These are phyloP conservation scores for Stichodactyla mertensii DNA, from an alignment of 64 coral and sea anemone species.

Conservation along the genomic window DNA sequence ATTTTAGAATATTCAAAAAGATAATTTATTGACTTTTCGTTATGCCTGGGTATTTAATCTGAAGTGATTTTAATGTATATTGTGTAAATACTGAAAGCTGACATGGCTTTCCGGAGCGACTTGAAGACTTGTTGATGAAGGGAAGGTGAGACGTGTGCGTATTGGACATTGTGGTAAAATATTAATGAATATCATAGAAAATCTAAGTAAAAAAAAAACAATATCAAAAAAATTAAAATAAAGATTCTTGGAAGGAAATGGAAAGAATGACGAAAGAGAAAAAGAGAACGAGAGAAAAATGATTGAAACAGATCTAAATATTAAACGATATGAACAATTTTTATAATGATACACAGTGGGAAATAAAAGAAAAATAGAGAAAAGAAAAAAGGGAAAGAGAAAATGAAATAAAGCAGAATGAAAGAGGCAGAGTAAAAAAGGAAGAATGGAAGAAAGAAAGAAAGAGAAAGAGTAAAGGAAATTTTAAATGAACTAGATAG, in stretches of 20 bases:
- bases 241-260: background rate
- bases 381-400: background rate
- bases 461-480: background rate
- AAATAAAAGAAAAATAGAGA: background rate
- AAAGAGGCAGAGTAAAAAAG: background rate
- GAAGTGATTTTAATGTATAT: background rate
- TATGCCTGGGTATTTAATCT: background rate
- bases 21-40: background rate
- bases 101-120: background rate
- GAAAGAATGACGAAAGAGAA: no score
- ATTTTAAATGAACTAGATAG: background rate
- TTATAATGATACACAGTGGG: no score
- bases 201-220: background rate
- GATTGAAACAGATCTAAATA: no score
- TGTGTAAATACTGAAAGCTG: background rate
- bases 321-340: no score
- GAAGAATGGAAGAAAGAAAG: background rate
- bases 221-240: background rate
- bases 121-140: background rate
- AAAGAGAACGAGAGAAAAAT: no score
- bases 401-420: background rate
- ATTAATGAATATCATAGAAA: background rate
- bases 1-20: background rate
- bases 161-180: background rate
- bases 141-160: background rate